phyloP scores from a whole-genome alignment of 2,797 vertebrate species.

The Peromyscus nudipes region DNA sequence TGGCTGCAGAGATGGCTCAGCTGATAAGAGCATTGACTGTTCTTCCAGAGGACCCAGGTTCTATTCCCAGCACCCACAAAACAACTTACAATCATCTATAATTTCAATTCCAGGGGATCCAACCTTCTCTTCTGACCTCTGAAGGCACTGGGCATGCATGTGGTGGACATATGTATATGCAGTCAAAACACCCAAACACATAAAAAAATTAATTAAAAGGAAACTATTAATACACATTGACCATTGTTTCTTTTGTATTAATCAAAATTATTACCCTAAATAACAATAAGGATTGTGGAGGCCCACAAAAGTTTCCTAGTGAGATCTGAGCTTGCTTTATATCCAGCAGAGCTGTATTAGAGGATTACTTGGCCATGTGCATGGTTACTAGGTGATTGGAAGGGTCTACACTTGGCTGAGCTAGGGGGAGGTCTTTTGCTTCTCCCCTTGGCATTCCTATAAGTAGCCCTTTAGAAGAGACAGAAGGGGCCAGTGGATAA shows the following conservation, averaged over 20 bases:
- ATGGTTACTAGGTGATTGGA: too few species aligned
- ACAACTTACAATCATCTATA: not conserved
- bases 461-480: too few species aligned
- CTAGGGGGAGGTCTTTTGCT: too few species aligned
- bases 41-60: not conserved
- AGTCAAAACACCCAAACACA: not conserved
- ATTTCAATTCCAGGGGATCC: not conserved
- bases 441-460: too few species aligned
- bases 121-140: not conserved
- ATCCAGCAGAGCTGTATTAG: too few species aligned
- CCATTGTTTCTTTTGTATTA: slow-evolving; percentile 40
- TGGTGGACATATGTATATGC: not conserved
- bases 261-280: slow-evolving; percentile 32
- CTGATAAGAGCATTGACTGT: not conserved
- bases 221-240: slow-evolving; percentile 52
- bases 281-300: not conserved
- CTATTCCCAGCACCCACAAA: not conserved
- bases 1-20: not conserved
- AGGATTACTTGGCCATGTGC: too few species aligned
- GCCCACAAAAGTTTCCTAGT: too few species aligned
- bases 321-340: too few species aligned
- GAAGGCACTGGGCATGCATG: not conserved
- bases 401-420: too few species aligned
- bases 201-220: not conserved
- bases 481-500: too few species aligned